phyloP scores from a whole-genome alignment of 2,888 invertebrate species.

The Agapetus fuscipes region DNA sequence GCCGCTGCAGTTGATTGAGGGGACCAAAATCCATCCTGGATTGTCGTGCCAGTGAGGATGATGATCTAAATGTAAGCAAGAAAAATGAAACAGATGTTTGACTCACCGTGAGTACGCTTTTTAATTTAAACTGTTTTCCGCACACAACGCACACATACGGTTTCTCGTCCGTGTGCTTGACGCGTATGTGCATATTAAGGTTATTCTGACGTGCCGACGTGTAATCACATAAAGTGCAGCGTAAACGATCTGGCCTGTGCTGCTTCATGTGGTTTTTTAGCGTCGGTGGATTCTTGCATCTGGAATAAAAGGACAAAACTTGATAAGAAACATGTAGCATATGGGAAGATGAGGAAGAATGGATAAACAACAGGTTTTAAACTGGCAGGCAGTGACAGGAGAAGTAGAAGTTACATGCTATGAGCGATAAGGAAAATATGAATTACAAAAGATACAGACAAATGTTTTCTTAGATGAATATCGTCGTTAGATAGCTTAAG shows the following conservation, averaged over 20 bases:
- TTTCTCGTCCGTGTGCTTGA: conserved; percentile 10
- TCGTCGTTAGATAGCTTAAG: too few relatives aligned
- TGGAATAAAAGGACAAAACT: not conserved
- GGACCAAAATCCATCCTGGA: too few relatives aligned
- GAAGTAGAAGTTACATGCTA: too few relatives aligned
- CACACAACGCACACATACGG: conserved; percentile 7
- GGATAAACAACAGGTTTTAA: not conserved
- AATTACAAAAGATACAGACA: too few relatives aligned
- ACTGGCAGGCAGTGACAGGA: not conserved
- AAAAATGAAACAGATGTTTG: not conserved
- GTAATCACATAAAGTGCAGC: conserved; percentile 3
- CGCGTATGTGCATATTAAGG: conserved; percentile 7
- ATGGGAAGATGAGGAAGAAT: not conserved
- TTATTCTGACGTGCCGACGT: not conserved
- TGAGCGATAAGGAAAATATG: too few relatives aligned
- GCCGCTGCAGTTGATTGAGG: too few relatives aligned
- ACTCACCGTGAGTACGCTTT: conserved; percentile 5
- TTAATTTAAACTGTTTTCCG: conserved; percentile 8
- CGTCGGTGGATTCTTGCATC: conserved; percentile 9
- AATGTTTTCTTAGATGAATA: too few relatives aligned
- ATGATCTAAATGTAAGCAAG: not conserved
- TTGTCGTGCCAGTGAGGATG: too few relatives aligned
- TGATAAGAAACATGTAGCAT: not conserved
- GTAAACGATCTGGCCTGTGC: conserved; percentile 3
- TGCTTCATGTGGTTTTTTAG: conserved; percentile 5